Conservation (phyloP, 37 sponge, comb jelly and placozoan species). For the Agelas oroides region DNA sequence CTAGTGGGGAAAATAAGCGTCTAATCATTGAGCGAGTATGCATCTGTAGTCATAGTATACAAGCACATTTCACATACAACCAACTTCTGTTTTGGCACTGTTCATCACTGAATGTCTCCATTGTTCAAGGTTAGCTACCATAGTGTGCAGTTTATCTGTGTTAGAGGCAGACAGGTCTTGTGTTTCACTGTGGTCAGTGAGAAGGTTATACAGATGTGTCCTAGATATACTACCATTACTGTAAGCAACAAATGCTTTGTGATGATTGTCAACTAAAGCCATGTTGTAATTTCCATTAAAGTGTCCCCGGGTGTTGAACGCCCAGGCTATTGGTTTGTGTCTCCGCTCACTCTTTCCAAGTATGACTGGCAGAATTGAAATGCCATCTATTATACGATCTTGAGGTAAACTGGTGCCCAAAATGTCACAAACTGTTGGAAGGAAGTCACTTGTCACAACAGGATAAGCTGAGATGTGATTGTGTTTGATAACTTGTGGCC, state of each 20-base stretch:
- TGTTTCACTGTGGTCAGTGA: background rate
- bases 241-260: slow-evolving; percentile 36
- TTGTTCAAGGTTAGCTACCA: slow-evolving; percentile 1
- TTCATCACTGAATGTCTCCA: slow-evolving; percentile 36
- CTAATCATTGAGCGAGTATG: too few species aligned
- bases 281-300: slow-evolving; percentile 33
- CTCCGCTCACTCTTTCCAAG: background rate
- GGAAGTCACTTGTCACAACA: slow-evolving; percentile 59
- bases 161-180: background rate
- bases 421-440: slow-evolving; percentile 65
- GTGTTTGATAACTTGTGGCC: slow-evolving; percentile 43
- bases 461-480: slow-evolving; percentile 38
- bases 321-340: slow-evolving; percentile 22
- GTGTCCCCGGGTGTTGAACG: slow-evolving; percentile 44
- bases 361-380: slow-evolving; percentile 32
- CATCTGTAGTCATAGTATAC: too few species aligned
- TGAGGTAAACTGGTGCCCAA: background rate
- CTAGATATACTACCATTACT: background rate
- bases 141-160: background rate
- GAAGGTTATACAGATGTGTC: slow-evolving; percentile 18
- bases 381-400: slow-evolving; percentile 33
- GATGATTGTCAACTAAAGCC: slow-evolving; percentile 9
- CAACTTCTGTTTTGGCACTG: slow-evolving; percentile 40
- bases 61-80: too few species aligned
- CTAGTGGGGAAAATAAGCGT: too few species aligned